These are phyloP conservation scores for Tachina grossa DNA, from an alignment of 2,888 invertebrate species.

Conservation along the genomic window DNA sequence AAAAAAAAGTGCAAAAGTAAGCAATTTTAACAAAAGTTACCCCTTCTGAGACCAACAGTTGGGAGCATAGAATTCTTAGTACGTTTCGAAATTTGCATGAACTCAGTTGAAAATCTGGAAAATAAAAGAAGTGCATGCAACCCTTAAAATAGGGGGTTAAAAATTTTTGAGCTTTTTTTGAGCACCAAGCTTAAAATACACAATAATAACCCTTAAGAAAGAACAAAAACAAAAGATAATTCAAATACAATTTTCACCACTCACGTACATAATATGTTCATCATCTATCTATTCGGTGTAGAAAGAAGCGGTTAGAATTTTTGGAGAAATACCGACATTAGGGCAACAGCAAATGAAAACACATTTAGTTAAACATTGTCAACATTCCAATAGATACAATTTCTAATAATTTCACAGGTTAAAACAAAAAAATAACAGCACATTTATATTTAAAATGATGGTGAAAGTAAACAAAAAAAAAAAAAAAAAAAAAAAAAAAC, in stretches of 20 bases:
- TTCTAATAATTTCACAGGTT: conserved; percentile 16
- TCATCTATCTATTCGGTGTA: conserved; percentile 8
- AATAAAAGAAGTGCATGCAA: conserved; percentile 16
- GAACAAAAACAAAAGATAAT: background rate
- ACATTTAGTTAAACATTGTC: conserved; percentile 70
- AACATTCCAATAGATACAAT: conserved; percentile 72
- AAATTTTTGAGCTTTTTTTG: background rate
- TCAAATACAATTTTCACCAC: background rate
- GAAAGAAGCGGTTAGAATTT: conserved; percentile 68
- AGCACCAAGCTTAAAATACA: background rate
- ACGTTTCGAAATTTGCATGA: conserved; percentile 38
- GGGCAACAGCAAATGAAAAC: conserved; percentile 77
- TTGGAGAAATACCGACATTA: conserved; percentile 79
- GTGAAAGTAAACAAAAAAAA: background rate
- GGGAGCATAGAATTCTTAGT: conserved; percentile 67
- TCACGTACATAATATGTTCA: no score
- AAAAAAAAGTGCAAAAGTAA: conserved; percentile 48
- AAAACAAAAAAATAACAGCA: background rate
- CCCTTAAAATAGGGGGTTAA: conserved; percentile 50
- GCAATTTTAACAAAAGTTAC: conserved; percentile 60
- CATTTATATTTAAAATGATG: background rate
- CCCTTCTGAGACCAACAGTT: conserved; percentile 64
- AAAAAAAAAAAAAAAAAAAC: no score
- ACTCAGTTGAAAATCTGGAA: background rate
- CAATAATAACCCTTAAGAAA: conserved; percentile 20